These are phyloP conservation scores for Drusus annulatus DNA, from an alignment of 1,140 invertebrate species.

Conservation along the genomic window DNA sequence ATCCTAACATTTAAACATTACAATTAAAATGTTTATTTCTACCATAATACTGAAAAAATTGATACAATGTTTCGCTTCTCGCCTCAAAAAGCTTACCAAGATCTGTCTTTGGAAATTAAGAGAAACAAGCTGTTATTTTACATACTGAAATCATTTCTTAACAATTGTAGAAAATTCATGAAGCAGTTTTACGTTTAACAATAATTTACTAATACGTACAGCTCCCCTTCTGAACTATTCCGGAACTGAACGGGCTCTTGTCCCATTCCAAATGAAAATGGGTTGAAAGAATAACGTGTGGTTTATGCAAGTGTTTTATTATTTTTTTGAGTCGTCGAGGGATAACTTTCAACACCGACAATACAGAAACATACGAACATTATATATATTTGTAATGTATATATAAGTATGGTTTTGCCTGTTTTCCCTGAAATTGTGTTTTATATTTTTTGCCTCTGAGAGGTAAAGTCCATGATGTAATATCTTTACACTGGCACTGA, in stretches of 20 bases:
- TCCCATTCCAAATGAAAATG: constrained; percentile 36
- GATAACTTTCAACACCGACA: constrained; percentile 37
- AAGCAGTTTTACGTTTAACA: constrained; percentile 42
- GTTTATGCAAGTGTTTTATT: constrained; percentile 13
- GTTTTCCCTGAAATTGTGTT: constrained; percentile 46
- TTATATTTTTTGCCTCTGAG: constrained; percentile 55
- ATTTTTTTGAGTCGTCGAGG: background rate
- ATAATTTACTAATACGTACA: constrained; percentile 39
- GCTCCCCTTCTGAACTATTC: constrained; percentile 42
- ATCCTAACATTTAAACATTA: constrained; percentile 54
- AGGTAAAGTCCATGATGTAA: constrained; percentile 59
- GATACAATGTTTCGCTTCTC: constrained; percentile 49
- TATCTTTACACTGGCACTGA: constrained; percentile 60
- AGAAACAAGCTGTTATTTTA: constrained; percentile 43
- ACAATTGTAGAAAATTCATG: constrained; percentile 45
- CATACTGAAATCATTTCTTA: constrained; percentile 53
- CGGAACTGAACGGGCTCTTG: background rate
- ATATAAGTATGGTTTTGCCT: constrained; percentile 57
- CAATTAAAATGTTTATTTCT: constrained; percentile 51
- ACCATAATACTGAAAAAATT: constrained; percentile 56
- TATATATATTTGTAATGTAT: constrained; percentile 51
- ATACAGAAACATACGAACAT: constrained; percentile 55
- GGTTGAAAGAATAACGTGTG: constrained; percentile 19
- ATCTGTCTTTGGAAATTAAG: no score
- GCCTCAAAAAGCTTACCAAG: constrained; percentile 10